phyloP scores from a whole-genome alignment of 2,888 invertebrate species.

The Stenodema calcarata region DNA sequence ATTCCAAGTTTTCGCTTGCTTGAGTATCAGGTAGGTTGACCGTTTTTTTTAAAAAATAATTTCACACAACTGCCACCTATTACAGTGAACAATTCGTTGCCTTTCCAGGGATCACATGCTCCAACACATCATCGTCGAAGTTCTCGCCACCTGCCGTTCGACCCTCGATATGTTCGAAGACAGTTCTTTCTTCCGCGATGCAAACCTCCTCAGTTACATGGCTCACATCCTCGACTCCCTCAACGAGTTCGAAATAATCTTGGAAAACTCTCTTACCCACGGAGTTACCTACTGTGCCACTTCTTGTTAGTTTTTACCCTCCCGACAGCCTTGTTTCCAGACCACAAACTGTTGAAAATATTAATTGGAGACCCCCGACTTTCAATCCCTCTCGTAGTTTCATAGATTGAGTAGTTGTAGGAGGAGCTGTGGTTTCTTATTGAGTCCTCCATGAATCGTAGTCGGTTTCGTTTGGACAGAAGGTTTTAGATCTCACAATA shows the following conservation, averaged over 20 bases:
- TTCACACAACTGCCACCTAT: too few relatives aligned
- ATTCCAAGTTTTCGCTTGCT: slow-evolving; percentile 94
- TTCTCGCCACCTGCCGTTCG: slow-evolving; percentile 88
- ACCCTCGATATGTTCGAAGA: slow-evolving; percentile 92
- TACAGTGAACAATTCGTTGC: too few relatives aligned
- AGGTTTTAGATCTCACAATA: too few relatives aligned
- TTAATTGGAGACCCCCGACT: background rate
- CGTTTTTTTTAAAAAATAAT: background rate
- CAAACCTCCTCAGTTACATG: slow-evolving; percentile 84
- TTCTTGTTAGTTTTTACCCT: too few relatives aligned
- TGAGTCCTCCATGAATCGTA: too few relatives aligned
- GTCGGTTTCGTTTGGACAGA: too few relatives aligned
- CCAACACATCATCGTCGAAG: slow-evolving; percentile 88
- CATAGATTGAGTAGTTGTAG: too few relatives aligned
- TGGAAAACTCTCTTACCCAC: slow-evolving; percentile 84
- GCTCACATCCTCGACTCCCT: slow-evolving; percentile 89
- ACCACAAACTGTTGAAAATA: background rate
- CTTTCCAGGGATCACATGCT: slow-evolving; percentile 81
- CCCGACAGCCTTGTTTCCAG: too few relatives aligned
- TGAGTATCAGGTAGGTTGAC: slow-evolving; percentile 81
- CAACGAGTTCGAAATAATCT: slow-evolving; percentile 85
- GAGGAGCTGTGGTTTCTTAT: too few relatives aligned
- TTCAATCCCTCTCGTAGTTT: too few relatives aligned
- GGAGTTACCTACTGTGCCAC: slow-evolving; percentile 62
- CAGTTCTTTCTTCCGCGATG: slow-evolving; percentile 89